These are phyloP conservation scores for Cliona cf. orientalis DNA, from an alignment of 37 sponge, comb jelly and placozoan genomes.

Conservation along the genomic window DNA sequence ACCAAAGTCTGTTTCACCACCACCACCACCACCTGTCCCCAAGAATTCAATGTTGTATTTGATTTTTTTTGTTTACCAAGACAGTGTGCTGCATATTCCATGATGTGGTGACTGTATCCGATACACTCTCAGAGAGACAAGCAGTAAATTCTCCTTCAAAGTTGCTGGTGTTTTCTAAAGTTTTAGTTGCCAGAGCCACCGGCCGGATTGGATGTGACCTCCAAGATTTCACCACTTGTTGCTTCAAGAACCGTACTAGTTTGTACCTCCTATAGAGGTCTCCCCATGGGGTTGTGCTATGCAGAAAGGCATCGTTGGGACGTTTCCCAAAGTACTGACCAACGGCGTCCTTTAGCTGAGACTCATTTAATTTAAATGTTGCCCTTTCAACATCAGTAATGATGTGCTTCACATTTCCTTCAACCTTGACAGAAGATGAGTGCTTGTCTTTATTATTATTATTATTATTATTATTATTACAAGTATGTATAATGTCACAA, in stretches of 20 bases:
- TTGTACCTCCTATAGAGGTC: neutral
- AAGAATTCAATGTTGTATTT: slow-evolving; percentile 1
- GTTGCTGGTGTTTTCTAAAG: slow-evolving; percentile 2
- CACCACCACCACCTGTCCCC: slow-evolving; percentile 15
- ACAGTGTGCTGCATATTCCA: neutral
- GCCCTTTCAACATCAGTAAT: neutral
- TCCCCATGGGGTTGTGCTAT: neutral
- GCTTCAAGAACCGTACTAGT: neutral
- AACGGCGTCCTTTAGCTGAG: neutral
- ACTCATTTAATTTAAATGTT: neutral
- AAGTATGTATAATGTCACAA: too few species aligned
- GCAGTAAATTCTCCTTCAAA: neutral
- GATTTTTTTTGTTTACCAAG: neutral
- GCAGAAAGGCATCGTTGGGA: neutral
- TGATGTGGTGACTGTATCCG: neutral
- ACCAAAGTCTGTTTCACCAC: slow-evolving; percentile 1
- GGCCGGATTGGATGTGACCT: slow-evolving; percentile 2
- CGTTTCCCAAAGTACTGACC: neutral
- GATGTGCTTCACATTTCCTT: neutral
- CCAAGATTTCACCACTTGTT: slow-evolving; percentile 3
- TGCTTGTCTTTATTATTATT: neutral
- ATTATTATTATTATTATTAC: too few species aligned
- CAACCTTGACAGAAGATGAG: neutral
- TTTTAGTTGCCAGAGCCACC: neutral
- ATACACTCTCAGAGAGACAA: neutral